Evolutionary conservation across 2,888 invertebrate genomes (phyloP).

Genomic region (Galerucella pusilla): DNA sequence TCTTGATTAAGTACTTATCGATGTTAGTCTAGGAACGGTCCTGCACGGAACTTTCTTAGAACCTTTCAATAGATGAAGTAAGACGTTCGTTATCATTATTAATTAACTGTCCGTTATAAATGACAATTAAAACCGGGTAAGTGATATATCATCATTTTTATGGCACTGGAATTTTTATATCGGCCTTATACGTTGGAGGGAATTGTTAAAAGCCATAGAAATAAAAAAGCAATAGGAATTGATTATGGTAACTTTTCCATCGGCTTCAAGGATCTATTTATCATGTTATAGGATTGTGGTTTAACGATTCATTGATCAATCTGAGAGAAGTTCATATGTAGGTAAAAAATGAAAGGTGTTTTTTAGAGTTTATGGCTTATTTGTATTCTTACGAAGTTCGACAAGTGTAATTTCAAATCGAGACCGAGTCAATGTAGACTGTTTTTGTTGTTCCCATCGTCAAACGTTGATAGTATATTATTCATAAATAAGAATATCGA

Average conservation of each 20-base stretch:
- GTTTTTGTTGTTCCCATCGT: neutral
- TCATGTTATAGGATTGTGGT: constrained; percentile 24
- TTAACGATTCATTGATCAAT: constrained; percentile 27
- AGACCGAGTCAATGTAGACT: neutral
- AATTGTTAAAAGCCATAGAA: constrained; percentile 32
- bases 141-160: constrained; percentile 46
- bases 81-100: constrained; percentile 55
- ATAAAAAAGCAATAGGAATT: constrained; percentile 29
- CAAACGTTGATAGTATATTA: neutral
- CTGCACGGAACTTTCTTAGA: constrained; percentile 35
- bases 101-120: constrained; percentile 53
- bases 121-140: constrained; percentile 55
- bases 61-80: constrained; percentile 42
- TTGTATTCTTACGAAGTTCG: constrained; percentile 8
- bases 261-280: constrained; percentile 29
- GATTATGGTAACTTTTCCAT: constrained; percentile 27
- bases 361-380: constrained; percentile 12
- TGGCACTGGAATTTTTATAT: constrained; percentile 33
- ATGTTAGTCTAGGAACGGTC: neutral
- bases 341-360: constrained; percentile 20
- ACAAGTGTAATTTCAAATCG: neutral
- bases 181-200: constrained; percentile 21
- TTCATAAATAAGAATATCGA: neutral
- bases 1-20: neutral
- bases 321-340: constrained; percentile 8